phyloP scores from a whole-genome alignment of 2,113 vertebrate genomes.

The Tenebrosternarchus preto region DNA sequence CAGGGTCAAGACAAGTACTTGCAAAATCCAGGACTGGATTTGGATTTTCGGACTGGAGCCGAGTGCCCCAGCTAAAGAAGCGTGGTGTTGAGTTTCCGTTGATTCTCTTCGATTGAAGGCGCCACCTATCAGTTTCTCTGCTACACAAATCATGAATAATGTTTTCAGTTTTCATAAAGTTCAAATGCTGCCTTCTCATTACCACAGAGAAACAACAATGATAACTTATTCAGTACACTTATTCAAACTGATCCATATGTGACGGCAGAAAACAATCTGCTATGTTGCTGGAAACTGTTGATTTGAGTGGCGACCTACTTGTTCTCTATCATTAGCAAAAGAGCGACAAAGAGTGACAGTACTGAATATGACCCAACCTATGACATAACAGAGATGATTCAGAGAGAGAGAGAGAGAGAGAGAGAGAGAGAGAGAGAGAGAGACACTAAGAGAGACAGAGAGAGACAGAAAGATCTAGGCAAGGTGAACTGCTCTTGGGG shows the following conservation, averaged over 20 bases:
- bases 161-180: neutral
- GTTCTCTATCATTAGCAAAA: slow-evolving; percentile 3
- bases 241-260: slow-evolving; percentile 13
- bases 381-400: slow-evolving; percentile 47
- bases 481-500: slow-evolving; percentile 21
- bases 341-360: slow-evolving; percentile 17
- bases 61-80: neutral
- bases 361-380: slow-evolving; percentile 8
- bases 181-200: slow-evolving; percentile 1
- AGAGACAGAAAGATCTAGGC: neutral
- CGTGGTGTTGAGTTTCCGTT: neutral
- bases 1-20: too few species aligned
- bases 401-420: slow-evolving; percentile 4
- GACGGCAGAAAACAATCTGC: neutral
- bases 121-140: neutral
- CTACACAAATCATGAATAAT: neutral
- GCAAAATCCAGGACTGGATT: too few species aligned
- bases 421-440: neutral
- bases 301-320: slow-evolving; percentile 12
- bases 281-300: slow-evolving; percentile 4
- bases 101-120: neutral
- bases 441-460: too few species aligned
- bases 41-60: too few species aligned
- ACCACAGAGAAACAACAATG: neutral
- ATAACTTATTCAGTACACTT: neutral